phyloP scores from a whole-genome alignment of 1,140 invertebrate species.

The Helicoverpa zea region DNA sequence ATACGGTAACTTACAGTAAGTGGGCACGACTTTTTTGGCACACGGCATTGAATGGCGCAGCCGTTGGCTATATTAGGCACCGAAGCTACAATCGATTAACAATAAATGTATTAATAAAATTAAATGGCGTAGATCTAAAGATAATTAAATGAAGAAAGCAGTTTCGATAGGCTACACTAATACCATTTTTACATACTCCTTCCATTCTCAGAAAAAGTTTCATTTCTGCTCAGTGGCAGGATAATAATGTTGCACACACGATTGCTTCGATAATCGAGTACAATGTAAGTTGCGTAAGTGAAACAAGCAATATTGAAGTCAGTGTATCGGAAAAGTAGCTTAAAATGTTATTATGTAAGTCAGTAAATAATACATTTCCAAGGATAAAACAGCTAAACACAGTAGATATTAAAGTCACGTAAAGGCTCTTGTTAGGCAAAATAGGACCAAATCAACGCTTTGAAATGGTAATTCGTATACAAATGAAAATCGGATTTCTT shows the following conservation, averaged over 20 bases:
- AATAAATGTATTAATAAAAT: conserved; percentile 8
- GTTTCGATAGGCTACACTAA: neutral
- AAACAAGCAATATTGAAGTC: neutral
- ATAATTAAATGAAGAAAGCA: neutral
- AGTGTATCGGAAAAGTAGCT: neutral
- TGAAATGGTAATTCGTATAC: conserved; percentile 35
- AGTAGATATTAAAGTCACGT: conserved; percentile 12
- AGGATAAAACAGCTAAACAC: neutral
- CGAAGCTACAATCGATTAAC: conserved; percentile 48
- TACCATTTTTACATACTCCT: no score
- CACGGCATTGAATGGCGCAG: conserved; percentile 55
- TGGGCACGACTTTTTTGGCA: conserved; percentile 61
- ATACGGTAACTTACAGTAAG: conserved; percentile 59
- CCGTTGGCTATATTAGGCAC: conserved; percentile 57
- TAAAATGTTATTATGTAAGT: neutral
- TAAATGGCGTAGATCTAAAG: neutral
- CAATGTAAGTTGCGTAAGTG: conserved; percentile 14
- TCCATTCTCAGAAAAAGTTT: neutral
- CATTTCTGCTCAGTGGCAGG: neutral
- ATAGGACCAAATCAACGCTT: conserved; percentile 27
- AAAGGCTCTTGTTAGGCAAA: conserved; percentile 25
- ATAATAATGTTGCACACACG: conserved; percentile 12
- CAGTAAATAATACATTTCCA: neutral
- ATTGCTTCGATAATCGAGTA: neutral
- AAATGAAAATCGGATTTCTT: conserved; percentile 19